Percentiles rank a stretch among this genome's conserved stretches.
These are phyloP conservation scores for Dermatemys mawii DNA, from an alignment of 2,113 vertebrate species.

Conservation along the genomic window DNA sequence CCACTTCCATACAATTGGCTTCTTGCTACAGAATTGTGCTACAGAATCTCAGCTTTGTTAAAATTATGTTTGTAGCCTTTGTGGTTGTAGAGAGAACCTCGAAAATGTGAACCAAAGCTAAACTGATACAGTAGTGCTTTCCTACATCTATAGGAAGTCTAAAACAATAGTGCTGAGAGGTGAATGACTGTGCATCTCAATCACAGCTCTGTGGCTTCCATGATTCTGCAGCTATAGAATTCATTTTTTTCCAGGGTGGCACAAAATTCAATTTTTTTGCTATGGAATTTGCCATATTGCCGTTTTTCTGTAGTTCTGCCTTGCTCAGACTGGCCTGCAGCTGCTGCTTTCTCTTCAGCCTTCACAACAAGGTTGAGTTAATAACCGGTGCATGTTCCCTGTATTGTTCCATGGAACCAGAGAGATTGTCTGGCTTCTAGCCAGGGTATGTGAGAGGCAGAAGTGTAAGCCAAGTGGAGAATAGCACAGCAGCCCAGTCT, in stretches of 20 bases:
- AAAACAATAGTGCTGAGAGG: neutral
- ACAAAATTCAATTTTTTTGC: neutral
- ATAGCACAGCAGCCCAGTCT: accelerated
- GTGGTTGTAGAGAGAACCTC: neutral
- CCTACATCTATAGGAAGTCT: accelerated
- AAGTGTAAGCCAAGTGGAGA: neutral
- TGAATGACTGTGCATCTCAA: neutral
- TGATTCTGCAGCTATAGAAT: neutral
- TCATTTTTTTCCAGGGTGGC: neutral
- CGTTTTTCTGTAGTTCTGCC: neutral
- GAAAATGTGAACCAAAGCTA: neutral
- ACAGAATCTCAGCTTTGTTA: neutral
- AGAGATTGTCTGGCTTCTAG: neutral
- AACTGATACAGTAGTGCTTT: neutral
- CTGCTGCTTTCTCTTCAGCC: neutral
- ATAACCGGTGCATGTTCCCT: neutral
- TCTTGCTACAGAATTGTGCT: neutral
- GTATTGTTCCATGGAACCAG: neutral
- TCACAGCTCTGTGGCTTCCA: neutral
- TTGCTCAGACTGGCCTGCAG: neutral
- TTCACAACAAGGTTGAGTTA: neutral
- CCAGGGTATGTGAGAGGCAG: neutral
- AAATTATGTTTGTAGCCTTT: neutral
- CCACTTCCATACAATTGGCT: neutral
- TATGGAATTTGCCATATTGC: neutral